phyloP scores from a whole-genome alignment of 2,113 vertebrate genomes.

The Tricholaema leucomelas region DNA sequence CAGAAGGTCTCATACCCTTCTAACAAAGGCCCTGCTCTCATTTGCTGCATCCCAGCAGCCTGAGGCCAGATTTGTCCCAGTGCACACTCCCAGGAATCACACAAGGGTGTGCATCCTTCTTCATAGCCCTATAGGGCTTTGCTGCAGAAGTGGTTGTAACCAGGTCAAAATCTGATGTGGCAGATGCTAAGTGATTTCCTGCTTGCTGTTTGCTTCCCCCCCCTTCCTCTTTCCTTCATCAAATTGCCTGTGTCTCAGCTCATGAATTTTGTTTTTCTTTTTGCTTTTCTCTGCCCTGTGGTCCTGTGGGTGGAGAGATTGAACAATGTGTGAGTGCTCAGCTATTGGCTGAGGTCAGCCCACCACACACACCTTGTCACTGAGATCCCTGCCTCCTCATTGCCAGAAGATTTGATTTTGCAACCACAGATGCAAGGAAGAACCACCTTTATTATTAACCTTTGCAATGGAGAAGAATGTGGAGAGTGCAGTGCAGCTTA shows the following conservation, averaged over 20 bases:
- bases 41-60: background rate
- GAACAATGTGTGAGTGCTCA: background rate
- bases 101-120: background rate
- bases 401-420: background rate
- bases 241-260: background rate
- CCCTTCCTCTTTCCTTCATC: background rate
- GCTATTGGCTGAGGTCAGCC: background rate
- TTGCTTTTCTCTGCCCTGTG: background rate
- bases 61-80: background rate
- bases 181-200: background rate
- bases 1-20: background rate
- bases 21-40: background rate
- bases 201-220: background rate
- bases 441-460: background rate
- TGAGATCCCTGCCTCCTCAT: background rate
- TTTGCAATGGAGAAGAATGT: background rate
- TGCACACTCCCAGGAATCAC: background rate
- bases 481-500: background rate
- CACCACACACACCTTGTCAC: background rate
- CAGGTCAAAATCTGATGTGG: background rate
- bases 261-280: background rate
- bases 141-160: background rate
- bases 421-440: background rate
- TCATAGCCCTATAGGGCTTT: background rate
- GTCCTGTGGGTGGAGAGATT: background rate